These are phyloP conservation scores for Paratilapia polleni DNA, from an alignment of 2,113 vertebrate genomes.

Conservation along the genomic window DNA sequence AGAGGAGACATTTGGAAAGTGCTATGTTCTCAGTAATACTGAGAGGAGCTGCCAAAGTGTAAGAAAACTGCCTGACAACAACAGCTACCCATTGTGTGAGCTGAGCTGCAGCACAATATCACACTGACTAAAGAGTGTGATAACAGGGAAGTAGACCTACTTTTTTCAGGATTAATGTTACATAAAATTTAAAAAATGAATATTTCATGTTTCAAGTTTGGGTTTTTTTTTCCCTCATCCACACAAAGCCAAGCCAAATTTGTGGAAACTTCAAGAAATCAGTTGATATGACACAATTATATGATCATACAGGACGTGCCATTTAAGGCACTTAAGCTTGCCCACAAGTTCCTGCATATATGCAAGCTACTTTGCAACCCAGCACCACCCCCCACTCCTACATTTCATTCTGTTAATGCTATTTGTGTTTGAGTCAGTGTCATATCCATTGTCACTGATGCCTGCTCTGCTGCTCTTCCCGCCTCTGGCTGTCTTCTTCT, in stretches of 20 bases:
- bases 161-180: not conserved
- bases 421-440: not conserved
- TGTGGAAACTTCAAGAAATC: not conserved
- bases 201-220: not conserved
- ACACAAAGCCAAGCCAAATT: not conserved
- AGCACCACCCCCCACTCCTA: not conserved
- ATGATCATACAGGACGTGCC: not conserved
- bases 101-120: slow-evolving; percentile 1
- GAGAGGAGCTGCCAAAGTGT: slow-evolving; percentile 8
- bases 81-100: slow-evolving; percentile 18
- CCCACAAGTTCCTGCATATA: not conserved
- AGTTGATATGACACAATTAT: not conserved
- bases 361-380: not conserved
- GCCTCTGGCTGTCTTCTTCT: not conserved
- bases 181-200: not conserved
- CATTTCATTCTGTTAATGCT: not conserved
- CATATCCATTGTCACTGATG: not conserved
- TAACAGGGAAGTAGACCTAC: not conserved
- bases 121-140: not conserved
- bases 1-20: not conserved
- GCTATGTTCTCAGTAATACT: not conserved
- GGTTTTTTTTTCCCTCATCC: not conserved
- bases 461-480: not conserved
- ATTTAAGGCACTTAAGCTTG: not conserved
- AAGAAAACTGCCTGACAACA: slow-evolving; percentile 51